Conservation (phyloP, 2,113 vertebrate genomes). For the Stictonetta naevosa region DNA sequence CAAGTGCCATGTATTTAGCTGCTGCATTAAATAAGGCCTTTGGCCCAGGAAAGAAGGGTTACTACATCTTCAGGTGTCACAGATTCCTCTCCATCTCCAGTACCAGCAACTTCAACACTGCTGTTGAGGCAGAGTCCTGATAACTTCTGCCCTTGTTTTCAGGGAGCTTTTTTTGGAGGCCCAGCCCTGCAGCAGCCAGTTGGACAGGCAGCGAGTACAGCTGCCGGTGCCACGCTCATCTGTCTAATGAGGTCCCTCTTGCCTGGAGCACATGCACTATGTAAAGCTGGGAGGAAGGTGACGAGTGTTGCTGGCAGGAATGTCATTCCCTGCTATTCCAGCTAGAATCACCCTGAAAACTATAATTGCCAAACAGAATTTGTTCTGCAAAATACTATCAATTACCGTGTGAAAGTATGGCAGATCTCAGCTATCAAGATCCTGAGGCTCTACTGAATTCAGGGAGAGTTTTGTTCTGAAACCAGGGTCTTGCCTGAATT, state of each 20-base stretch:
- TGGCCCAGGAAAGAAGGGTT: not conserved
- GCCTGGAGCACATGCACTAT: not conserved
- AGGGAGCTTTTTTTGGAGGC: not conserved
- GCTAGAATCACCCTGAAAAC: slow-evolving; percentile 7
- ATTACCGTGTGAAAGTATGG: not conserved
- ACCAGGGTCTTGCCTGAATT: not conserved
- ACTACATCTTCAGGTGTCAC: not conserved
- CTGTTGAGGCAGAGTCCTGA: not conserved
- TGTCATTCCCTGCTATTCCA: slow-evolving; percentile 17
- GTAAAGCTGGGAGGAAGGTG: not conserved
- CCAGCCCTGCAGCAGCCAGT: not conserved
- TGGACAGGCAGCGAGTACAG: not conserved
- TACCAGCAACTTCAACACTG: not conserved
- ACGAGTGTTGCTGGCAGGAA: slow-evolving; percentile 38
- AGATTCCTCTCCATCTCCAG: not conserved
- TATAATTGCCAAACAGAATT: not conserved
- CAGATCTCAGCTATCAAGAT: not conserved
- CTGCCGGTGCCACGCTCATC: not conserved
- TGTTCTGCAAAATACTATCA: not conserved
- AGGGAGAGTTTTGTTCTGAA: not conserved
- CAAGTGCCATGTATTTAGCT: not conserved
- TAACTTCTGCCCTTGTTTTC: not conserved
- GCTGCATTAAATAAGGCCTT: not conserved
- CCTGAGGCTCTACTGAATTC: not conserved
- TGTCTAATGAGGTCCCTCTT: slow-evolving; percentile 1